Base-by-base conservation (phyloP, 2,888 invertebrate species). In the Mythimna loreyi region DNA sequence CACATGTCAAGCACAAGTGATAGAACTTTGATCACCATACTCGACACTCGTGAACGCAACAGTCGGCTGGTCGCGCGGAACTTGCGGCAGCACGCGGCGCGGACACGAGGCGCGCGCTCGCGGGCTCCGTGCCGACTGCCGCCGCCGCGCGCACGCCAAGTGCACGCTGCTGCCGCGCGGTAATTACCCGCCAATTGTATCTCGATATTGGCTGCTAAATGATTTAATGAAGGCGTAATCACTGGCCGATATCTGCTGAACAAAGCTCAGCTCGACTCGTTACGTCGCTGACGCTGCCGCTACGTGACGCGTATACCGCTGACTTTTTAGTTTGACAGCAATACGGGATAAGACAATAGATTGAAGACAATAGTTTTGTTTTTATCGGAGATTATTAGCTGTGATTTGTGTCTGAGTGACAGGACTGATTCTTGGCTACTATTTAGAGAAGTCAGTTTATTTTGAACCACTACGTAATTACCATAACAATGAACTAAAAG, bases 181-280 rank as follows among this genome's bases (percentile, higher is more conserved):
- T 36, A n/a, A 66, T 60, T 63, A 67, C 58, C 74, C 25, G 25
- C 64, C 60, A 53, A 66, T 72, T 58, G 65, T 77, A 56, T 56
- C 49, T 13, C 64, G 61, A 59, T 68, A 66, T 66, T 64, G 60
- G 40, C 55, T 56, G 55, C 55, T 56, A 47, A 55, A 79, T 62
- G 36, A 67, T 75, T 63, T 56, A 62, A 78, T 75, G 57, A 69
- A 62, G 49, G 47, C 25, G 45, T 40, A 55, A 72, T 72, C 57
- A 50, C 49, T 50, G 57, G 21, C 47, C 36, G 9, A 62, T 66
- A 67, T 59, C 61, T 23, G 21, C 45, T 45, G 23, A 58, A 36
- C 52, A 60, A 47, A 52, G 33, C 30, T 30, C 53, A 23, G 1
- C 36, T 49, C 33, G 58, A 36, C 21, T 8, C n/a, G 43, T 19